Base-by-base conservation (phyloP, 37 sponge, comb jelly and placozoan genomes). In the Halichondria panicea region DNA sequence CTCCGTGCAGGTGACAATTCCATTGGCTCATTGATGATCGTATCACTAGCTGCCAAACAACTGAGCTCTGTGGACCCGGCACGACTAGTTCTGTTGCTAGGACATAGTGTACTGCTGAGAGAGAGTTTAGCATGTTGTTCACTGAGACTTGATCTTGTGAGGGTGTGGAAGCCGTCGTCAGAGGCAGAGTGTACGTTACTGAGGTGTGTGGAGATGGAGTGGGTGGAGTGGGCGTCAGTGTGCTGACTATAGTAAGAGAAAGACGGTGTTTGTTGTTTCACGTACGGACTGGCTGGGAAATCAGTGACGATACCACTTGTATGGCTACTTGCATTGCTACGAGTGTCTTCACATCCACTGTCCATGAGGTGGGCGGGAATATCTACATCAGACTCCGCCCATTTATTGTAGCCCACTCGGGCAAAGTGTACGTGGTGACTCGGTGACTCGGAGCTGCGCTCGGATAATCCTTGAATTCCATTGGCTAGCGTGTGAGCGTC, bases 241-340 rank as follows among this genome's bases (percentile, higher is more conserved):
- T 7, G 7, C 5, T 13, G 65, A 41, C 24, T 33, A n/a, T 37
- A n/a, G 9, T 41, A 42, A 11, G 1, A 38, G 36, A 22, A 37
- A 8, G 38, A 35, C 43, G 3, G 67, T 38, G 41, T 8, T 33
- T 13, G 67, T 40, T 12, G 46, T 58, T n/a, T 58, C 32, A 71
- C 55, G 52, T 85, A 78, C 19, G 79, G 72, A 30, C 79, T 77
- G 19, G 30, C 24, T 1, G 68, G 73, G 21, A 43, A 43, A 39
- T 85, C 86, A 1, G 65, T 78, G 11, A 76, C 79, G 5, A 85
- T 72, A 22, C 86, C 86, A 78, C 86, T 85, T 28, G 86, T 78
- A 55, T 62, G 68, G 43, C 79, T 71, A 63, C 86, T 85, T 24
- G 43, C 27, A 11, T 27, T 85, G 43, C 86, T 85, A 44, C 55